A percentile compares a stretch with the other conserved stretches of the same genome.
Evolutionary conservation across 2,888 invertebrate genomes (phyloP).

Genomic region (Buathra laborator): DNA sequence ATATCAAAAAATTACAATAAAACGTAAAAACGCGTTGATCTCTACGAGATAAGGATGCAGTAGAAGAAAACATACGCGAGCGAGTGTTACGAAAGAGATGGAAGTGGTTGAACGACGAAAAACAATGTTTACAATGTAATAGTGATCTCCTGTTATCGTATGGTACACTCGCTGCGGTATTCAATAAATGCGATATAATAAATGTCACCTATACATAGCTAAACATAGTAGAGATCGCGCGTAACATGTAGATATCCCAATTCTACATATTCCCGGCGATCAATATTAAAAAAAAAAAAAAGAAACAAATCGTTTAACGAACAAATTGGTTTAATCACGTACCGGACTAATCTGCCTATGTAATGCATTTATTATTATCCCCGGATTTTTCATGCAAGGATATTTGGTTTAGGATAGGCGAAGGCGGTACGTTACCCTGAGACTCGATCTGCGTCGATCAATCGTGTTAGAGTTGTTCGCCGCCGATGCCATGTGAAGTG

Average conservation of each 20-base stretch:
- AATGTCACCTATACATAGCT: constrained; percentile 4
- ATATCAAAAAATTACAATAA: constrained; percentile 20
- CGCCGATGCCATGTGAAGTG: constrained; percentile 79
- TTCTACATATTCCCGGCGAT: constrained; percentile 5
- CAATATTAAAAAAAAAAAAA: not conserved
- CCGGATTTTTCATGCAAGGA: constrained; percentile 51
- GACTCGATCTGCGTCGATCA: constrained; percentile 85
- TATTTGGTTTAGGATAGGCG: constrained; percentile 58
- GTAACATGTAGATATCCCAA: constrained; percentile 11
- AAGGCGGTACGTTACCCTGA: constrained; percentile 85
- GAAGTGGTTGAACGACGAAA: not conserved
- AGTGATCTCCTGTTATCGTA: constrained; percentile 12
- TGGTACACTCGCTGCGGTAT: constrained; percentile 4
- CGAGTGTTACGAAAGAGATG: constrained; percentile 34
- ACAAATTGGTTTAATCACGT: not conserved
- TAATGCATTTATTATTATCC: not conserved
- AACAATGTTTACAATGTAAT: not conserved
- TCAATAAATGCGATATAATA: not conserved
- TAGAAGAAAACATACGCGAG: constrained; percentile 9
- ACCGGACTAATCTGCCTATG: constrained; percentile 1
- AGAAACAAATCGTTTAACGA: not conserved
- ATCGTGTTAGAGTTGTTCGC: constrained; percentile 81
- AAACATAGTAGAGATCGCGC: constrained; percentile 19
- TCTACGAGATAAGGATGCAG: constrained; percentile 25
- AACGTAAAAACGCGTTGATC: constrained; percentile 20